Conservation (phyloP, 2,113 vertebrate genomes). For the Tiliqua scincoides region DNA sequence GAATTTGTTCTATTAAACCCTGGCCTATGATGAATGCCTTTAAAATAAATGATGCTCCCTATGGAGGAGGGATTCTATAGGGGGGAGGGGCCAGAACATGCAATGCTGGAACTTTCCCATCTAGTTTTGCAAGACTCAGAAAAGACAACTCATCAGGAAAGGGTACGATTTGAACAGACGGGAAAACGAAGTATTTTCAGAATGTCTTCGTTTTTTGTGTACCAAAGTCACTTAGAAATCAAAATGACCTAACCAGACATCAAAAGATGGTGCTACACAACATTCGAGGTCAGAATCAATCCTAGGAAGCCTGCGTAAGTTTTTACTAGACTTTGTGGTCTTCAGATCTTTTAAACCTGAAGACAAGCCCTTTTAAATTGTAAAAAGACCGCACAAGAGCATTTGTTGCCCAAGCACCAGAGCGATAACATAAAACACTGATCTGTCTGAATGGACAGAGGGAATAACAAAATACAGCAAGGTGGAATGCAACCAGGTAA, state of each 20-base stretch:
- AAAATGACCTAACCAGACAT: neutral
- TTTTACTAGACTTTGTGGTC: conserved; percentile 62
- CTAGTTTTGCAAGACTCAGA: neutral
- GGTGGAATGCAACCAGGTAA: conserved; percentile 82
- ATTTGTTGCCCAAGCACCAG: conserved; percentile 78
- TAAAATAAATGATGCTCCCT: neutral
- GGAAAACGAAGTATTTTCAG: neutral
- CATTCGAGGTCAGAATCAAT: conserved; percentile 27
- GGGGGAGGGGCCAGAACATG: neutral
- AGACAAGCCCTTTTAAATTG: conserved; percentile 81
- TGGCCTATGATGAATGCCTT: neutral
- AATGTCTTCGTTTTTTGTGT: neutral
- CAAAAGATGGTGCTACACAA: neutral
- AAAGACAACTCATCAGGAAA: neutral
- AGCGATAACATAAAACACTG: conserved; percentile 80
- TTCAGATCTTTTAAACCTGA: conserved; percentile 76
- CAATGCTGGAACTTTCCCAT: neutral
- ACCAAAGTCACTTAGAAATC: neutral
- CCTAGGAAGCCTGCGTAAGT: neutral
- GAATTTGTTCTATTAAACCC: neutral
- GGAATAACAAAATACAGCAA: conserved; percentile 80
- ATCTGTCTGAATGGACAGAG: conserved; percentile 75
- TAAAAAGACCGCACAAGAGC: conserved; percentile 79
- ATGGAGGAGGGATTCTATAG: neutral
- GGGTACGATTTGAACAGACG: neutral